A percentile compares a stretch with the other conserved stretches of the same genome.
Conservation (phyloP, 2,888 invertebrate genomes). For the Conchocele bisecta region DNA sequence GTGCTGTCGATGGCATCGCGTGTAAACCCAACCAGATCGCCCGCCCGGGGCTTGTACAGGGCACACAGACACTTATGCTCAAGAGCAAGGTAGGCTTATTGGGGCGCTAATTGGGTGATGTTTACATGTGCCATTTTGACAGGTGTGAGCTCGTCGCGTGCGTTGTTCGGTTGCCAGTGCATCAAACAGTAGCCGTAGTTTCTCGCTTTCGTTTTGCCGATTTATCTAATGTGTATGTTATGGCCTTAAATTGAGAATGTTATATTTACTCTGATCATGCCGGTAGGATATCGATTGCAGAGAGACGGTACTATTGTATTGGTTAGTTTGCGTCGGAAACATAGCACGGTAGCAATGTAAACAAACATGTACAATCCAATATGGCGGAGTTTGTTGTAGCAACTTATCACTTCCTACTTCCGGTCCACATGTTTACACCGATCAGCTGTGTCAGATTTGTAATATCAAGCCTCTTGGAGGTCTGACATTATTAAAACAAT, state of each 20-base stretch:
- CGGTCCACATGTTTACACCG: constrained; percentile 53
- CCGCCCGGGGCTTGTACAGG: constrained; percentile 62
- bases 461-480: too few relatives aligned
- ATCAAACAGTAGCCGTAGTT: constrained; percentile 19
- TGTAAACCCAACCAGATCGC: constrained; percentile 57
- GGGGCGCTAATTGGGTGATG: too few relatives aligned
- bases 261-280: too few relatives aligned
- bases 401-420: constrained; percentile 65
- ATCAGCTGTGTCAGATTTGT: neutral
- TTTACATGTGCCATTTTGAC: constrained; percentile 51
- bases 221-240: too few relatives aligned
- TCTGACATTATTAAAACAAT: too few relatives aligned
- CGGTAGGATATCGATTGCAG: too few relatives aligned
- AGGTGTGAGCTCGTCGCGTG: constrained; percentile 20
- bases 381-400: constrained; percentile 78
- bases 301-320: too few relatives aligned
- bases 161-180: constrained; percentile 46
- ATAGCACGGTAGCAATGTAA: too few relatives aligned
- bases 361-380: constrained; percentile 56
- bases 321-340: too few relatives aligned
- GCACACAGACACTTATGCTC: constrained; percentile 61
- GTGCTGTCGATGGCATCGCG: constrained; percentile 76
- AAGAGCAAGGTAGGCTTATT: constrained; percentile 71
- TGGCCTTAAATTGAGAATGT: too few relatives aligned
- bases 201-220: too few relatives aligned